Evolutionary conservation across 2,888 invertebrate genomes (phyloP).

Genomic region (Peribatodes rhomboidaria): DNA sequence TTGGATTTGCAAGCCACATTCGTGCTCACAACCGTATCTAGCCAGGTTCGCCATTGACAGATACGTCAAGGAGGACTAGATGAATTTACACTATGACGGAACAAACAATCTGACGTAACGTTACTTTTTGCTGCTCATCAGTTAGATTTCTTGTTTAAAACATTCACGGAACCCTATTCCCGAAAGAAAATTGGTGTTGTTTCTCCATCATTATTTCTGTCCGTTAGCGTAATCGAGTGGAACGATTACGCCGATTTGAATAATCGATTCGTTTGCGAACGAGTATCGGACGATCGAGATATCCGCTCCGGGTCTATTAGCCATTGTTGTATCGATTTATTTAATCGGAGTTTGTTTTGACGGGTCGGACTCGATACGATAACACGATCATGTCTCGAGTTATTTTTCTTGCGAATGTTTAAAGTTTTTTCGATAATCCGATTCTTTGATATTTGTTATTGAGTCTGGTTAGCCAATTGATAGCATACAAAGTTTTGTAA

Average conservation of each 20-base stretch:
- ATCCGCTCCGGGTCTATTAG: constrained; percentile 37
- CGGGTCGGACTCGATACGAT: constrained; percentile 5
- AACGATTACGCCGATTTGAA: constrained; percentile 43
- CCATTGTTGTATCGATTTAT: constrained; percentile 40
- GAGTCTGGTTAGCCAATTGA: not conserved
- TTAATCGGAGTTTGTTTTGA: constrained; percentile 29
- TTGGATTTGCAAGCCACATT: too few relatives aligned
- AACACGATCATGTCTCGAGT: constrained; percentile 1
- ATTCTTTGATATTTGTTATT: not conserved
- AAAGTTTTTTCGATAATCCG: not conserved
- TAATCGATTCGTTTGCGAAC: constrained; percentile 44
- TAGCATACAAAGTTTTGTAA: too few relatives aligned
- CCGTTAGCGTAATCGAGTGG: constrained; percentile 37
- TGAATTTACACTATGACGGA: too few relatives aligned
- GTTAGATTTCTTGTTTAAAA: not conserved
- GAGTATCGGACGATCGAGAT: constrained; percentile 41
- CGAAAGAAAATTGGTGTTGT: constrained; percentile 30
- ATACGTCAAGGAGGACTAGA: too few relatives aligned
- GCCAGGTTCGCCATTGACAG: too few relatives aligned
- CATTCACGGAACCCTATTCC: constrained; percentile 16
- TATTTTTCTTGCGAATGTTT: not conserved
- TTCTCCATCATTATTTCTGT: constrained; percentile 32
- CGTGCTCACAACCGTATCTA: too few relatives aligned
- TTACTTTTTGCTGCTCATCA: not conserved
- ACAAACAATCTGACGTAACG: not conserved